These are phyloP conservation scores for Anodontia alba DNA, from an alignment of 2,888 invertebrate genomes.

Conservation along the genomic window DNA sequence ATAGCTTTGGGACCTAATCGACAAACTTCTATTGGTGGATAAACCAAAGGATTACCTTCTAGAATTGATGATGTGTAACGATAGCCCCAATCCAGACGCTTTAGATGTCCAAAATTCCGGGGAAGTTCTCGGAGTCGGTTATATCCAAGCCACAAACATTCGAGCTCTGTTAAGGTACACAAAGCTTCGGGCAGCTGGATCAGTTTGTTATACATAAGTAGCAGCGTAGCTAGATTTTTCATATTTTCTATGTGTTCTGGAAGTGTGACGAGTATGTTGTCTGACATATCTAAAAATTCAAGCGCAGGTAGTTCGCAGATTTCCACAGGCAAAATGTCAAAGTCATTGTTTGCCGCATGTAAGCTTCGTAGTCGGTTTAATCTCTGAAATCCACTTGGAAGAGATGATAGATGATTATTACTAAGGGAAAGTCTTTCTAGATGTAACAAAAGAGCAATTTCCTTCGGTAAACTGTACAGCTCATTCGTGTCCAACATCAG, in stretches of 20 bases:
- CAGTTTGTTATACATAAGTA: slow-evolving; percentile 84
- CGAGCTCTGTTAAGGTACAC: slow-evolving; percentile 82
- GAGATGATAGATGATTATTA: slow-evolving; percentile 79
- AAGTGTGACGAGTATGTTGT: slow-evolving; percentile 80
- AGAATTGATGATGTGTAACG: slow-evolving; percentile 80
- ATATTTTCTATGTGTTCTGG: slow-evolving; percentile 82
- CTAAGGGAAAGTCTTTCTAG: slow-evolving; percentile 83
- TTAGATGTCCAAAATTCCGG: slow-evolving; percentile 78
- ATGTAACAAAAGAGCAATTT: slow-evolving; percentile 77
- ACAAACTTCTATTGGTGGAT: slow-evolving; percentile 84
- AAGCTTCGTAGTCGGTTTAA: slow-evolving; percentile 79
- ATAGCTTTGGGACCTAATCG: slow-evolving; percentile 82
- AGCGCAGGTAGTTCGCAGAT: slow-evolving; percentile 80
- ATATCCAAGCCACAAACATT: slow-evolving; percentile 85
- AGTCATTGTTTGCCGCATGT: slow-evolving; percentile 84
- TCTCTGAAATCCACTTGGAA: slow-evolving; percentile 78
- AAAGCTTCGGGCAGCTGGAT: slow-evolving; percentile 80
- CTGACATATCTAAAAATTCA: slow-evolving; percentile 84
- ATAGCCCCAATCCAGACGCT: slow-evolving; percentile 81
- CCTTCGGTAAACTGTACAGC: slow-evolving; percentile 77
- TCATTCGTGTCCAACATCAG: slow-evolving; percentile 84
- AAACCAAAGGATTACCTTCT: slow-evolving; percentile 82
- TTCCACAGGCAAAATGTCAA: slow-evolving; percentile 80
- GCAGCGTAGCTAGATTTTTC: slow-evolving; percentile 80
- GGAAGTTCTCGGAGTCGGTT: slow-evolving; percentile 83